Base-by-base conservation (phyloP, 2,888 invertebrate species). In the Parnassius mnemosyne region DNA sequence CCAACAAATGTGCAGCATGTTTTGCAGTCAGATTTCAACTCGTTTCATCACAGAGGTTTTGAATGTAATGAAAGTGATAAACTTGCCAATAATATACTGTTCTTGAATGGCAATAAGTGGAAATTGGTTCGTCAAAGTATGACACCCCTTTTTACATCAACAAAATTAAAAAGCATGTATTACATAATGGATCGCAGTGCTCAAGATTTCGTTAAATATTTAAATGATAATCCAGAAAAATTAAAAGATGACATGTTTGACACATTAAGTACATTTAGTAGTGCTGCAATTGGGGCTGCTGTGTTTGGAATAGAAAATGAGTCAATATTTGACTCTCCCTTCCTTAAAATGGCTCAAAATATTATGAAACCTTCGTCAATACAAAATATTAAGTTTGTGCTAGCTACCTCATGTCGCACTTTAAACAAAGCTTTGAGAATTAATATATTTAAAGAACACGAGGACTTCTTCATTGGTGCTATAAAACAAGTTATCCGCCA, bases 111-210 rank as follows among this genome's bases (percentile, higher is more conserved):
- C 1, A 75, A 76, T 11, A 74, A 78, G 65, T 89, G 88, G 90
- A 83, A 83, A 64, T 68, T 85, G n/a, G 69, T 86, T 11, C 72
- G 87, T 12, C 84, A 85, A 46, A 85, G 79, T 58, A 68, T 90
- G 64, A 78, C 83, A 0, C 84, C 88, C 0, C 70, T 84, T 0
- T 89, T 89, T 64, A 85, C 86, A 0, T 71, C 77, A 0, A 69
- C 74, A 0, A 89, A 88, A 66, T 70, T 89, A n/a, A 84, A 77
- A 60, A 85, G 81, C 43, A 84, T 89, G 84, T 87, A 79, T 65
- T 80, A 79, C 54, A 80, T 85, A 2, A 78, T 86, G 42, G 81
- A 81, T n/a, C 81, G 78, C 57, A 79, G 81, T 52, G 82, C 81
- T 0, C 71, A 74, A 60, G 83, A 85, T 64, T 85, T 84, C 47